These are phyloP conservation scores for Apodemia duryi DNA, from an alignment of 2,888 invertebrate species.

Conservation along the genomic window DNA sequence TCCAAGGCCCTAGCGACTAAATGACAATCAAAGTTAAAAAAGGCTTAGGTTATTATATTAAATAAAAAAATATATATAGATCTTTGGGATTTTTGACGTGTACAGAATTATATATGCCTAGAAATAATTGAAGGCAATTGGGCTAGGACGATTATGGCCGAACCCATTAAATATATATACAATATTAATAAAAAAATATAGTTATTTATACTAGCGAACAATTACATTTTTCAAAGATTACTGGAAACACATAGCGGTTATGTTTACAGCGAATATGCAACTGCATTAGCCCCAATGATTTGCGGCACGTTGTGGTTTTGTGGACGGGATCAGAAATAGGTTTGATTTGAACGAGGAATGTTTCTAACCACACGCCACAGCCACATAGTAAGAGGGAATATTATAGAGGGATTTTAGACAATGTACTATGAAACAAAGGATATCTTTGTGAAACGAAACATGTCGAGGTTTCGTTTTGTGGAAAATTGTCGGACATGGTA, in stretches of 20 bases:
- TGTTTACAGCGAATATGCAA: slow-evolving; percentile 46
- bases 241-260: slow-evolving; percentile 38
- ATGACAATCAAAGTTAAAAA: too few relatives aligned
- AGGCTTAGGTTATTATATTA: too few relatives aligned
- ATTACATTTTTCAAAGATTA: too few relatives aligned
- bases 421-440: slow-evolving; percentile 7
- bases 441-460: slow-evolving; percentile 7
- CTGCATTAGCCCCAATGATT: slow-evolving; percentile 60
- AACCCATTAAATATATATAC: too few relatives aligned
- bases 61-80: too few relatives aligned
- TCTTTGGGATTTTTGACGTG: too few relatives aligned
- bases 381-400: slow-evolving; percentile 25
- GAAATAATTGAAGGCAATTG: too few relatives aligned
- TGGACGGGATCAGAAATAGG: slow-evolving; percentile 69
- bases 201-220: too few relatives aligned
- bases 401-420: slow-evolving; percentile 14
- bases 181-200: too few relatives aligned
- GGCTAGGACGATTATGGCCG: too few relatives aligned
- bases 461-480: not conserved
- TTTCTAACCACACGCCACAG: slow-evolving; percentile 41
- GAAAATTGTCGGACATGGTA: not conserved
- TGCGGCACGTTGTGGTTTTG: slow-evolving; percentile 69
- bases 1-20: too few relatives aligned
- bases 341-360: slow-evolving; percentile 58
- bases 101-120: too few relatives aligned